Conservation (phyloP, 2,888 invertebrate genomes). For the Lithosia quadra region DNA sequence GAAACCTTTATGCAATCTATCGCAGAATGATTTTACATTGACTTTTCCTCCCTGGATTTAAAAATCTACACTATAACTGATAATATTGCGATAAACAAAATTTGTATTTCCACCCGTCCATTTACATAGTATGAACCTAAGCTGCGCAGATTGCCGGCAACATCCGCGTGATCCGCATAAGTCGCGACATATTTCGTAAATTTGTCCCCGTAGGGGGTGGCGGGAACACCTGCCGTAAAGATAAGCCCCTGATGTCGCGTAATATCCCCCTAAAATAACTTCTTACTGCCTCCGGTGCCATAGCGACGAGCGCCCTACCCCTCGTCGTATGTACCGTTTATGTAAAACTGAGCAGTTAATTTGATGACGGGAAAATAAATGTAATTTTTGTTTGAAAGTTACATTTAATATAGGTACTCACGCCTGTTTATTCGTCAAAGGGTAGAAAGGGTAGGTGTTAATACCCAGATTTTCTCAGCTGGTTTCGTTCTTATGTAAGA, state of each 20-base stretch:
- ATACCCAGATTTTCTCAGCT: background rate
- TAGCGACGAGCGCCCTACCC: constrained; percentile 71
- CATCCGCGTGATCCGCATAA: constrained; percentile 79
- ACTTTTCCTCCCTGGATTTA: background rate
- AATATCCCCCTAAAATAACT: constrained; percentile 86
- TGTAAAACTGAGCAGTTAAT: constrained; percentile 53
- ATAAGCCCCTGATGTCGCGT: constrained; percentile 84
- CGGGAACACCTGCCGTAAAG: constrained; percentile 86
- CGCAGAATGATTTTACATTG: no score
- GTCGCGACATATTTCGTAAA: constrained; percentile 83
- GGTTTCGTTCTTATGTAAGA: no score
- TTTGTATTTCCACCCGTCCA: constrained; percentile 29
- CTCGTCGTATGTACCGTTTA: constrained; percentile 64
- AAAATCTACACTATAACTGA: background rate
- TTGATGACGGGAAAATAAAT: constrained; percentile 29
- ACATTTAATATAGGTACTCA: background rate
- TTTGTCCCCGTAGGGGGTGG: constrained; percentile 75
- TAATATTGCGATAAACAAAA: constrained; percentile 25
- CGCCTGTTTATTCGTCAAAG: background rate
- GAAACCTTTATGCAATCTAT: no score
- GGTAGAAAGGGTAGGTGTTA: background rate
- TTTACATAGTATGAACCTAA: constrained; percentile 45
- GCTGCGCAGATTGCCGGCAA: constrained; percentile 50
- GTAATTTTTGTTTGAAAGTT: background rate
- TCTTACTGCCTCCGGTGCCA: constrained; percentile 85